phyloP scores from a whole-genome alignment of 2,113 vertebrate species.

The human (Homo sapiens) region DNA sequence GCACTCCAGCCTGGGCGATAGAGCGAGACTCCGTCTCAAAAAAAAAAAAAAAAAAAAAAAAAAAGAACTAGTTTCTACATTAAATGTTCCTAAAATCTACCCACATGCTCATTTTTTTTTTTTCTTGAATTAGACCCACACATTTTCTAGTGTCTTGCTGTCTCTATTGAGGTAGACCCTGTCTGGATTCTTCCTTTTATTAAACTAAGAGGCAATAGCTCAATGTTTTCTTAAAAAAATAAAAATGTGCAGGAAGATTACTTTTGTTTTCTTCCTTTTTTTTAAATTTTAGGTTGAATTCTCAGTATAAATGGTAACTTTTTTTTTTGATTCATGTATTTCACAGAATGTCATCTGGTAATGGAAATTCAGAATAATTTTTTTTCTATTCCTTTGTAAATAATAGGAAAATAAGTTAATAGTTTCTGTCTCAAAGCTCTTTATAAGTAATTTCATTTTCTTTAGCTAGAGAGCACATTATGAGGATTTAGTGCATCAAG shows the following conservation, averaged over 20 bases:
- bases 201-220: background rate
- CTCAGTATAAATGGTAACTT: background rate
- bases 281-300: background rate
- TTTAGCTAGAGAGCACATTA: slow-evolving; percentile 21
- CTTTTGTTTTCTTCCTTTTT: background rate
- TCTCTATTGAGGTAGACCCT: background rate
- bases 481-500: slow-evolving; percentile 14
- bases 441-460: slow-evolving; percentile 58
- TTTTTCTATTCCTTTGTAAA: slow-evolving; percentile 47
- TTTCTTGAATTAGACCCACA: background rate
- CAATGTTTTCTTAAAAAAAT: background rate
- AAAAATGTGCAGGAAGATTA: background rate
- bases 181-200: background rate
- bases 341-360: slow-evolving; percentile 25
- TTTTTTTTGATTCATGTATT: slow-evolving; percentile 35
- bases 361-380: slow-evolving; percentile 31
- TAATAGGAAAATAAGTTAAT: slow-evolving; percentile 52
- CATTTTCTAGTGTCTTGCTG: background rate
- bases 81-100: background rate
- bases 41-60: no score
- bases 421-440: slow-evolving; percentile 39
- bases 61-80: background rate
- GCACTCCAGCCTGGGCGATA: no score
- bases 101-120: background rate
- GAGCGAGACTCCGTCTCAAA: no score